phyloP scores from a whole-genome alignment of 1,140 invertebrate genomes.

The Pararge aegeria region DNA sequence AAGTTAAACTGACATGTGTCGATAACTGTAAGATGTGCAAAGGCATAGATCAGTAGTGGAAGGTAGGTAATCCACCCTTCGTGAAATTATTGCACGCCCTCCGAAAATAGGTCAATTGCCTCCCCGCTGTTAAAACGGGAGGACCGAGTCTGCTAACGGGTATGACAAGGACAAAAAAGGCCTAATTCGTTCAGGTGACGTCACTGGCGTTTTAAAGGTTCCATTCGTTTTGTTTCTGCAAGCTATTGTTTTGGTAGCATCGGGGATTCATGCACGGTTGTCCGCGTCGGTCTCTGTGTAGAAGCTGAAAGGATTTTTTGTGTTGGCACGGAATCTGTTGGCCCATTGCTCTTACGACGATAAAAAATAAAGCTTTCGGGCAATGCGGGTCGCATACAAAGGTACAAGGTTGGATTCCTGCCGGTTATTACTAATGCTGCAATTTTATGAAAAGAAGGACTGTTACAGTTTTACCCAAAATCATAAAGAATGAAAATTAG shows the following conservation, averaged over 20 bases:
- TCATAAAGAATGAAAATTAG: no score
- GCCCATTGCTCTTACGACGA: conserved; percentile 14
- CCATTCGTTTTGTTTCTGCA: conserved; percentile 59
- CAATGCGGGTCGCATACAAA: neutral
- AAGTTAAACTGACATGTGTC: conserved; percentile 35
- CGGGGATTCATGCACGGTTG: conserved; percentile 14
- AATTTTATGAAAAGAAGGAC: no score
- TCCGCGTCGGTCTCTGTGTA: conserved; percentile 5
- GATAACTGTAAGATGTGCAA: conserved; percentile 57
- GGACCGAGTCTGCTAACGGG: conserved; percentile 29
- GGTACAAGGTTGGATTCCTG: neutral
- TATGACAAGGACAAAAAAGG: conserved; percentile 51
- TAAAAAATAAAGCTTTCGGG: neutral
- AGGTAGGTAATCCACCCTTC: conserved; percentile 63
- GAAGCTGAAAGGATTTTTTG: conserved; percentile 16
- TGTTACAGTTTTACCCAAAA: no score
- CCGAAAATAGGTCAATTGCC: conserved; percentile 78
- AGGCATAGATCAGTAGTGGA: conserved; percentile 56
- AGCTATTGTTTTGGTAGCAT: conserved; percentile 60
- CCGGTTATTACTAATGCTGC: no score
- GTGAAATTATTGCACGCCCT: conserved; percentile 72
- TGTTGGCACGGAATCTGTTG: conserved; percentile 18
- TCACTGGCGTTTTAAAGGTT: conserved; percentile 63
- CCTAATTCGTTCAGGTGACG: conserved; percentile 74
- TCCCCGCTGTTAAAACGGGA: conserved; percentile 51